A percentile compares a stretch with the other conserved stretches of the same genome.
Evolutionary conservation across 2,113 vertebrate species (phyloP).

Genomic region (Peucedramus taeniatus): DNA sequence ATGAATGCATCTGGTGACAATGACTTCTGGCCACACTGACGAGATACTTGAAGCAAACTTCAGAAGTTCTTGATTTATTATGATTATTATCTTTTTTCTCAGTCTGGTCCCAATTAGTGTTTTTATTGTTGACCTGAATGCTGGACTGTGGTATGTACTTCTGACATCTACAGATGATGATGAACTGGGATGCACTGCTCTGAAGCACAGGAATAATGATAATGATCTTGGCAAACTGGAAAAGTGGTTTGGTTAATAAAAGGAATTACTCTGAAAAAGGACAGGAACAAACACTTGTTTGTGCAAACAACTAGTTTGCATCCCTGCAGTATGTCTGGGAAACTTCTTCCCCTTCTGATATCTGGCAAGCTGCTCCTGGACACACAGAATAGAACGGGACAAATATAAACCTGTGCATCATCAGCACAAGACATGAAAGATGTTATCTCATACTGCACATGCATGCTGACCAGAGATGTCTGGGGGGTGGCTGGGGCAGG

Average conservation of each 20-base stretch:
- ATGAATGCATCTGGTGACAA: background rate
- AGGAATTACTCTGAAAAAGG: background rate
- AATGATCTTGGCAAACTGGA: background rate
- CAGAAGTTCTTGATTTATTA: background rate
- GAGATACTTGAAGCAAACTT: background rate
- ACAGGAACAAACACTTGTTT: background rate
- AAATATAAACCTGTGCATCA: background rate
- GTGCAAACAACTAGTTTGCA: background rate
- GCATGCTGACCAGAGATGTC: rapidly evolving
- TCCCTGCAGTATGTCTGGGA: background rate
- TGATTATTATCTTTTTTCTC: background rate
- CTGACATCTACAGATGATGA: background rate
- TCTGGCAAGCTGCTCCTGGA: background rate
- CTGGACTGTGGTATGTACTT: background rate
- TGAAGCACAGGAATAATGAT: background rate
- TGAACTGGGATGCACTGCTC: background rate
- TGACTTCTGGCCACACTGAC: background rate
- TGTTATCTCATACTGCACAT: background rate
- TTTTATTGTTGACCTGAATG: background rate
- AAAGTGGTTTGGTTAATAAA: background rate
- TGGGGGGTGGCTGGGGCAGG: background rate
- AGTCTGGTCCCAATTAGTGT: background rate
- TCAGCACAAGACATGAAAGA: background rate
- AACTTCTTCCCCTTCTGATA: background rate
- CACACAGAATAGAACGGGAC: background rate